phyloP scores from a whole-genome alignment of 2,113 vertebrate species.

The Caloenas nicobarica region DNA sequence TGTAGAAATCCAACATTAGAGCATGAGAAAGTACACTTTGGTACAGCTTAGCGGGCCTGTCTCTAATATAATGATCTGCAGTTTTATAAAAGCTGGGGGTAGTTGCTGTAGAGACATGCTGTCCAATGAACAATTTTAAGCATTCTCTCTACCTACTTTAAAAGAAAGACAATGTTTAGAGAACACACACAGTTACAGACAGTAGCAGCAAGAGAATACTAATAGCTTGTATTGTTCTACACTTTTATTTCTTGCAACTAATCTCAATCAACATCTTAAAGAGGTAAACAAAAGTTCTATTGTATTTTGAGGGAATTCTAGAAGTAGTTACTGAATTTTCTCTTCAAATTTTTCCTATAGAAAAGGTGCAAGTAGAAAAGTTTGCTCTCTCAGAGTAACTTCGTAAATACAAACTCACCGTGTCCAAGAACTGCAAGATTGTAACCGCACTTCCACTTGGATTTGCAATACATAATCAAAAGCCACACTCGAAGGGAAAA shows the following conservation, averaged over 20 bases:
- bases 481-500: background rate
- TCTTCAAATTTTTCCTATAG: background rate
- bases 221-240: background rate
- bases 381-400: background rate
- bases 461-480: conserved; percentile 53
- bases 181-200: background rate
- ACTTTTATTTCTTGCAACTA: background rate
- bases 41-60: background rate
- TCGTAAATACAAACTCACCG: conserved; percentile 4
- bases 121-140: background rate
- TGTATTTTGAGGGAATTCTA: background rate
- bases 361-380: background rate
- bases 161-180: background rate
- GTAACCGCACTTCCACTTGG: conserved; percentile 51
- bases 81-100: background rate
- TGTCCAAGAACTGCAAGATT: conserved; percentile 5
- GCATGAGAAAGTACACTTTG: background rate
- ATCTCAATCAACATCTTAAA: background rate
- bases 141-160: background rate
- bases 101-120: background rate
- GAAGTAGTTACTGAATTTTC: background rate
- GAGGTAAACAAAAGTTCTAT: background rate
- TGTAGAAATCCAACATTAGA: background rate
- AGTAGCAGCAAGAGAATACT: background rate
- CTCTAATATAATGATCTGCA: background rate